phyloP scores from a whole-genome alignment of 2,888 invertebrate species.

The Sarcophaga rosellei region DNA sequence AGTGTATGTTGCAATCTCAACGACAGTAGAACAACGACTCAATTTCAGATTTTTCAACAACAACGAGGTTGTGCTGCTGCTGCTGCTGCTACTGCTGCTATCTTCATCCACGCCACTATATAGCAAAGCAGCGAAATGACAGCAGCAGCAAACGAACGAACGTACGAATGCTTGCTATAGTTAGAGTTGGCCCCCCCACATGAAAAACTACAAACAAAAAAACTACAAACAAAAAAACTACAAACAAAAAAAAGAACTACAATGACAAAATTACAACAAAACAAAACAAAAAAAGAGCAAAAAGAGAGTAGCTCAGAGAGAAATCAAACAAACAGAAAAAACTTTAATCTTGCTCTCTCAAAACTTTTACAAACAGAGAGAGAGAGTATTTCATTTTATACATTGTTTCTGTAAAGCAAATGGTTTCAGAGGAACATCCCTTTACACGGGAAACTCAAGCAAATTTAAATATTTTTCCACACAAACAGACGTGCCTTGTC shows the following conservation, averaged over 20 bases:
- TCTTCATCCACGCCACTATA: no score
- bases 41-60: constrained; percentile 60
- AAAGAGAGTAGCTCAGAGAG: constrained; percentile 34
- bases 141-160: constrained; percentile 10
- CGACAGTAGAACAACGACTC: constrained; percentile 79
- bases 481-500: no score
- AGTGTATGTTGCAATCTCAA: constrained; percentile 75
- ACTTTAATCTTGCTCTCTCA: no score
- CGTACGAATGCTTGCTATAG: constrained; percentile 27
- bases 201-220: constrained; percentile 50
- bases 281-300: constrained; percentile 11
- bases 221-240: background rate
- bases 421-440: no score
- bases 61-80: constrained; percentile 54
- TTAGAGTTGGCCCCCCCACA: constrained; percentile 65
- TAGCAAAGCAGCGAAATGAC: background rate
- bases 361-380: no score
- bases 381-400: no score
- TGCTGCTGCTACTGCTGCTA: constrained; percentile 42
- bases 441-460: no score
- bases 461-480: no score
- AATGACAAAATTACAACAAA: constrained; percentile 26
- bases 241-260: constrained; percentile 1
- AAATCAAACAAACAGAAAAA: background rate
- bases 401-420: no score